Conservation (phyloP, 2,888 invertebrate species). For the Bruchidius siliquastri region DNA sequence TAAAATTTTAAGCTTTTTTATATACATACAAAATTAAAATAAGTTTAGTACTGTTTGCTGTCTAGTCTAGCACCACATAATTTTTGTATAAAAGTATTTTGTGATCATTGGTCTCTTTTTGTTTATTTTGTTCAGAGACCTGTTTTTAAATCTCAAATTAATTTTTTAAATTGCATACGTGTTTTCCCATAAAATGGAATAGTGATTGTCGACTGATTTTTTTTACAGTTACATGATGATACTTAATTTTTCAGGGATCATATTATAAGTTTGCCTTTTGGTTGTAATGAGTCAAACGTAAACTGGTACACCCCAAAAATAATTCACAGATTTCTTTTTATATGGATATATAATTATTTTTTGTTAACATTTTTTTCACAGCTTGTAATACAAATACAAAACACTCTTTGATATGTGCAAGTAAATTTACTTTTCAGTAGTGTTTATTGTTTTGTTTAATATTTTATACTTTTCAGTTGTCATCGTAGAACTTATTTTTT, state of each 20-base stretch:
- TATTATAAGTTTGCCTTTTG: not conserved
- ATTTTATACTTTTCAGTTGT: too few relatives aligned
- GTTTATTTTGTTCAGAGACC: conserved; percentile 15
- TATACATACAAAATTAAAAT: not conserved
- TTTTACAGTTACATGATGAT: conserved; percentile 9
- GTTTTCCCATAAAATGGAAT: conserved; percentile 25
- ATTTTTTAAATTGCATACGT: conserved; percentile 10
- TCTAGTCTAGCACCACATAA: not conserved
- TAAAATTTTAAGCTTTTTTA: not conserved
- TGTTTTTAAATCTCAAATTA: conserved; percentile 21
- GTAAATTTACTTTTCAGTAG: too few relatives aligned
- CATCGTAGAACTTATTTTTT: too few relatives aligned
- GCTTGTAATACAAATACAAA: too few relatives aligned
- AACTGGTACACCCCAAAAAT: not conserved
- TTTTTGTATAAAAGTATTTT: conserved; percentile 12
- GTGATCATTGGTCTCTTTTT: conserved; percentile 17
- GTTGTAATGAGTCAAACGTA: not conserved
- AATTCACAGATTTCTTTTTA: not conserved
- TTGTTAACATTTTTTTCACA: too few relatives aligned
- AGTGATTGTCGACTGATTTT: conserved; percentile 28
- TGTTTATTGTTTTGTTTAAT: too few relatives aligned
- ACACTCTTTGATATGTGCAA: too few relatives aligned
- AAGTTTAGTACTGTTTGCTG: not conserved
- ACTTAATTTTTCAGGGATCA: not conserved
- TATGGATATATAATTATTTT: too few relatives aligned